phyloP scores from a whole-genome alignment of 2,113 vertebrate species.

The Arizona elegans region DNA sequence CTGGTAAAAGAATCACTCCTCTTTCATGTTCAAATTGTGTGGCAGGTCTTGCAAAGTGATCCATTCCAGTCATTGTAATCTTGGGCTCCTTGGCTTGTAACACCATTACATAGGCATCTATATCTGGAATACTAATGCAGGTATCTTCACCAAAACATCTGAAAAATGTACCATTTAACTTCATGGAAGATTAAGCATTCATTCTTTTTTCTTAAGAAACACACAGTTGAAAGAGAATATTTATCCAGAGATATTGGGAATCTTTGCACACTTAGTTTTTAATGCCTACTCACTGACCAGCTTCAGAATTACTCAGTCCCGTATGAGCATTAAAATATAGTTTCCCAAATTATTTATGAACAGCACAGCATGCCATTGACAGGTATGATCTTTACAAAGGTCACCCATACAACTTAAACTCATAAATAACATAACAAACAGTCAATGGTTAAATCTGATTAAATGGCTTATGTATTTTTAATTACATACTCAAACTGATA shows the following conservation, averaged over 20 bases:
- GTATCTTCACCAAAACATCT: conserved; percentile 98
- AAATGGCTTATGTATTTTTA: conserved; percentile 37
- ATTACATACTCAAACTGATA: conserved; percentile 45
- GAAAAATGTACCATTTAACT: conserved; percentile 56
- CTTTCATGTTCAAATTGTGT: conserved; percentile 75
- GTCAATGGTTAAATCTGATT: conserved; percentile 35
- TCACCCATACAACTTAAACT: conserved; percentile 39
- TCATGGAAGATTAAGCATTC: conserved; percentile 16
- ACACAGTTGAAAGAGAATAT: neutral
- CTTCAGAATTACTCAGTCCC: neutral
- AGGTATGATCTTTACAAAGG: conserved; percentile 15
- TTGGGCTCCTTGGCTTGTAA: conserved; percentile 90
- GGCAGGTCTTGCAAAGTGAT: conserved; percentile 81
- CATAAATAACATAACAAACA: conserved; percentile 53
- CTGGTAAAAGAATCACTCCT: conserved; percentile 83
- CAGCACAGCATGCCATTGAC: neutral
- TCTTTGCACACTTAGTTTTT: neutral
- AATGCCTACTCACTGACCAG: neutral
- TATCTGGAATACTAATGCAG: conserved; percentile 88
- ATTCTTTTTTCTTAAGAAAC: conserved; percentile 15
- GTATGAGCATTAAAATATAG: neutral
- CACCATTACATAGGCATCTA: conserved; percentile 92
- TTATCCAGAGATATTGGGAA: neutral
- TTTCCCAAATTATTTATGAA: neutral
- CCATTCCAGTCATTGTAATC: conserved; percentile 88